Percentiles rank a stretch among this genome's conserved stretches.
Evolutionary conservation across 2,888 invertebrate genomes (phyloP).

Genomic region (Andrena fulva): DNA sequence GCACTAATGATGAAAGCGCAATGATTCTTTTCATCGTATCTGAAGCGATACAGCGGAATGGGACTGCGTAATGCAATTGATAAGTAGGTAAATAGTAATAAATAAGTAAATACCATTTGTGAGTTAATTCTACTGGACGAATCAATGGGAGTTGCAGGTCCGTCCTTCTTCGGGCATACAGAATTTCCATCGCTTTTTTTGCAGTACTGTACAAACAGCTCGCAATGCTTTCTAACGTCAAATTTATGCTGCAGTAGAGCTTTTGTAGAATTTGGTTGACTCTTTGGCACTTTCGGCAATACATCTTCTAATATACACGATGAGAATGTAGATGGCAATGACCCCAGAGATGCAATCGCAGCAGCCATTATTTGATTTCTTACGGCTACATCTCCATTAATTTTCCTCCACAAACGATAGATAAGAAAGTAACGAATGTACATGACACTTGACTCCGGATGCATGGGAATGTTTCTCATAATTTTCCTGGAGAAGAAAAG

Average conservation of each 20-base stretch:
- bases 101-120: slow-evolving; percentile 60
- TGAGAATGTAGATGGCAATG: slow-evolving; percentile 75
- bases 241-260: slow-evolving; percentile 78
- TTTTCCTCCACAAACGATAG: slow-evolving; percentile 81
- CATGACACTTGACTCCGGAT: slow-evolving; percentile 76
- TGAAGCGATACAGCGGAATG: background rate
- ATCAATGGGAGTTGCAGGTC: slow-evolving; percentile 36
- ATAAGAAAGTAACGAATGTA: slow-evolving; percentile 81
- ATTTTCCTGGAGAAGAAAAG: slow-evolving; percentile 78
- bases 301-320: slow-evolving; percentile 75
- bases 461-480: slow-evolving; percentile 74
- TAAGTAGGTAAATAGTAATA: slow-evolving; percentile 1
- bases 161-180: slow-evolving; percentile 41
- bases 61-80: background rate
- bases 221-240: slow-evolving; percentile 78
- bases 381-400: slow-evolving; percentile 76
- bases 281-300: slow-evolving; percentile 80
- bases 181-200: slow-evolving; percentile 50
- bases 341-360: slow-evolving; percentile 76
- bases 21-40: background rate
- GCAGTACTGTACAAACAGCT: slow-evolving; percentile 77
- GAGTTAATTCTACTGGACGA: slow-evolving; percentile 55
- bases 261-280: slow-evolving; percentile 74
- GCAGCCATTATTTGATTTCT: slow-evolving; percentile 77
- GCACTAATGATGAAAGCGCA: background rate